Evolutionary conservation across 2,113 vertebrate species (phyloP), one percentile per base, ranked within the genome.

Genomic region (Collichthys lucidus): DNA sequence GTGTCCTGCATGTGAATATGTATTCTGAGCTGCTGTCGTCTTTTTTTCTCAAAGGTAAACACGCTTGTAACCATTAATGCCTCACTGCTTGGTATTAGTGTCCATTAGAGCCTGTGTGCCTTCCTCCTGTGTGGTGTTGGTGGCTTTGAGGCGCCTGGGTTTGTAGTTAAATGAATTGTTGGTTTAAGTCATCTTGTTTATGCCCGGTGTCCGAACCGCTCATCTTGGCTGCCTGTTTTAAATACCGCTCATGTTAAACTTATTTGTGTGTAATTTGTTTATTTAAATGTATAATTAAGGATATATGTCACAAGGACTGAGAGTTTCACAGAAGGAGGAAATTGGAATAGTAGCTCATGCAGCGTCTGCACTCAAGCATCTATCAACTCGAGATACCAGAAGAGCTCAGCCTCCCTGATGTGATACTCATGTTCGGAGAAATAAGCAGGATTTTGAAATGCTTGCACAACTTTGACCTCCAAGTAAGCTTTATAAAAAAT

Each of bases 251-350:
- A 17, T 4, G 24, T 76, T 80, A n/a, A n/a, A 5, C 61, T 60
- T 56, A 85, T 91, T 85, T 89, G 80, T 26, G 20, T 91, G 82
- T 40, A 15, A 60, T 92, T 88, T 92, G 83, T 85, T 91, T 88
- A 85, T 87, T 83, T 81, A 90, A 88, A 90, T 83, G 35, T 55
- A 10, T 9, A 31, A 83, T 53, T 3, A 3, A 75, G 31, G 62
- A 64, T 46, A 0, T 49, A 44, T 44, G 82, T 74, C 10, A 7
- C 11, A 22, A 81, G 66, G 46, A 12, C 50, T 60, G 26, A 70
- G 50, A 3, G 2, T 3, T 42, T 82, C 67, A 71, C 46, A 31
- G 47, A 19, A 29, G 67, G 47, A 62, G 74, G 57, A 76, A 55
- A 78, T 75, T 44, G 20, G 52, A 15, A 2, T 52, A 56, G 35